Base-by-base conservation (phyloP, 1,140 invertebrate genomes). In the Panagrolaimus sp. region DNA sequence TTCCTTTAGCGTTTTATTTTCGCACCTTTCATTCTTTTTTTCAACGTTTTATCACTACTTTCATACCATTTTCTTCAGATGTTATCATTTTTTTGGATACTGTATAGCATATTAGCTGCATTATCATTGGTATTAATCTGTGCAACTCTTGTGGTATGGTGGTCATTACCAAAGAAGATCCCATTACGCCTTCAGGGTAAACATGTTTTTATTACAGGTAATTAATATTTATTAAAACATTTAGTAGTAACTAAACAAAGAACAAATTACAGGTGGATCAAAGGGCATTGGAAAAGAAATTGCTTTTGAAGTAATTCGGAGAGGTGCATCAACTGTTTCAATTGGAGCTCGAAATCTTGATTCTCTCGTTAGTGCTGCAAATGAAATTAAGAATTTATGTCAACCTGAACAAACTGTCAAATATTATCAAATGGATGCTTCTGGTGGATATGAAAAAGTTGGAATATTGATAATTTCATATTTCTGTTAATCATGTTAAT, bases 231-330 rank as follows among this genome's bases (percentile, higher is more conserved):
- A n/a, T 58, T 28, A 52, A 21, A 21, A 24, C 12, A 21, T 32
- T 63, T 38, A 3, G n/a, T 28, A 47, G 1, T 45, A 21, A 44
- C 10, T 75, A 15, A 73, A 78, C 38, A 74, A 70, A 9, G 14
- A 48, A 66, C 15, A 0, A 65, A 38, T 21, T 15, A 28, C 24
- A 28, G 94, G 94, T 62, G 94, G 94, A 43, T 96, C 94, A 0
- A 94, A 91, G 86, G 94, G 94, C 7, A 97, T 97, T 76, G 94
- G 94, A 4, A 90, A 92, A 84, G 88, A 88, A 58, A 81, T 92
- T 21, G 94, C 92, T 0, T 85, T 89, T 15, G 86, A 91, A 78
- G 90, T 89, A 43, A 89, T 89, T 2, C 86, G 86, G 82, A 83
- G 87, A 73, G 94, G 94, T 63, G 93, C 92, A 3, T 86, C 48